phyloP scores from a whole-genome alignment of 2,888 invertebrate species.

The Hartigia nigra region DNA sequence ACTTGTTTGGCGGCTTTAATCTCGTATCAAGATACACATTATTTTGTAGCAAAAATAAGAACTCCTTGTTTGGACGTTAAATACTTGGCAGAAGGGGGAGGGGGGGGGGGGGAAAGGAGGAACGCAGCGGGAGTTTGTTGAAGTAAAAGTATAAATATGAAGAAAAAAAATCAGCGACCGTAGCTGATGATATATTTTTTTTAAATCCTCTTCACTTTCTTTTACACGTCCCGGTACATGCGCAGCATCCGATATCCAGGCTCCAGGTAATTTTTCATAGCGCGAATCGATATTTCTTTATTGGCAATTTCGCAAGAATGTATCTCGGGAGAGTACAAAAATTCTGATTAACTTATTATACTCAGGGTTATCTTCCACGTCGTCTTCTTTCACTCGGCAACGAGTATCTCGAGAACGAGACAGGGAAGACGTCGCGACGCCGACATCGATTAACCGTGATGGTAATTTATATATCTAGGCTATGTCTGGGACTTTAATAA shows the following conservation, averaged over 20 bases:
- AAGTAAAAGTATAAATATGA: constrained; percentile 18
- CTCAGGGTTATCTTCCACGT: neutral
- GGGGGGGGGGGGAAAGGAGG: neutral
- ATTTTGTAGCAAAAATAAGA: constrained; percentile 1
- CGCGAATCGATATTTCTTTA: constrained; percentile 34
- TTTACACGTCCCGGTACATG: neutral
- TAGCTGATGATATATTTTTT: neutral
- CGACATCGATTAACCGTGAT: neutral
- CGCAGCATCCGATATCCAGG: constrained; percentile 9
- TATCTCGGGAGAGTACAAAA: neutral
- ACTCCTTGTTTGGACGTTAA: constrained; percentile 33
- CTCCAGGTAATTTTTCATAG: constrained; percentile 29
- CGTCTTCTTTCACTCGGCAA: neutral
- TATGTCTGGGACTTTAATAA: neutral
- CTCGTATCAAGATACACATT: constrained; percentile 8
- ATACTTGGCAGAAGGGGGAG: too few species aligned
- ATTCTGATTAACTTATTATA: neutral
- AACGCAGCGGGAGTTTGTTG: neutral
- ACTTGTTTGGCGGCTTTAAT: constrained; percentile 2
- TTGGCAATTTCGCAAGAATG: constrained; percentile 28
- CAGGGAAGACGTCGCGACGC: neutral
- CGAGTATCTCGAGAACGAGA: neutral
- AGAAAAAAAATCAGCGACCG: constrained; percentile 21
- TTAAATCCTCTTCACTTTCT: neutral
- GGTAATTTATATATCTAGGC: neutral